Evolutionary conservation across 2,888 invertebrate species (phyloP).

Genomic region (Conistra vaccinii): DNA sequence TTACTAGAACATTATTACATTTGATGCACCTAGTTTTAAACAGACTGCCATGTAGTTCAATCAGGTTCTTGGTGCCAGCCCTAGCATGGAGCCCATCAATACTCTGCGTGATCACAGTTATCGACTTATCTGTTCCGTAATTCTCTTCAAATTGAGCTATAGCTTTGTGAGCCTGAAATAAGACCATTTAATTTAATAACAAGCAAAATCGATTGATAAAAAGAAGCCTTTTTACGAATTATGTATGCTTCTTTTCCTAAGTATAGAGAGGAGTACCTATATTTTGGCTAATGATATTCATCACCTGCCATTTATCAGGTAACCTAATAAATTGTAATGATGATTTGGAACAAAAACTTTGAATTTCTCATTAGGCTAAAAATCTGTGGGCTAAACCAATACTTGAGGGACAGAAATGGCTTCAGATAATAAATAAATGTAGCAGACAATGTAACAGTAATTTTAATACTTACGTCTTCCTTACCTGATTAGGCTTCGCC

Average conservation of each 20-base stretch:
- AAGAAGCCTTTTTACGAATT: background rate
- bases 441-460: background rate
- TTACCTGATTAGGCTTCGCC: conserved; percentile 92
- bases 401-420: too few relatives aligned
- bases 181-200: background rate
- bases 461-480: conserved; percentile 13
- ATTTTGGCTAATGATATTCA: background rate
- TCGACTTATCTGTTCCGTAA: conserved; percentile 82
- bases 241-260: background rate
- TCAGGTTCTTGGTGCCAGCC: conserved; percentile 94
- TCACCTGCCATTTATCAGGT: too few relatives aligned
- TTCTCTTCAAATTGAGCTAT: conserved; percentile 91
- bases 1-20: conserved; percentile 90
- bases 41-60: conserved; percentile 96
- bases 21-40: conserved; percentile 91
- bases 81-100: conserved; percentile 96
- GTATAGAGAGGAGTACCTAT: background rate
- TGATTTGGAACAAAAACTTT: background rate
- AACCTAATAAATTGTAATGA: background rate
- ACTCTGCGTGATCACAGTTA: conserved; percentile 96
- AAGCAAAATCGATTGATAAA: background rate
- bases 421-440: background rate
- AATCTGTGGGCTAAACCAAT: too few relatives aligned
- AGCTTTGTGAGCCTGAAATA: conserved; percentile 91
- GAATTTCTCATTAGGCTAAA: background rate